A percentile compares a stretch with the other conserved stretches of the same genome.
Evolutionary conservation across 1,140 invertebrate genomes (phyloP).

Genomic region (Chlorops oryzae): DNA sequence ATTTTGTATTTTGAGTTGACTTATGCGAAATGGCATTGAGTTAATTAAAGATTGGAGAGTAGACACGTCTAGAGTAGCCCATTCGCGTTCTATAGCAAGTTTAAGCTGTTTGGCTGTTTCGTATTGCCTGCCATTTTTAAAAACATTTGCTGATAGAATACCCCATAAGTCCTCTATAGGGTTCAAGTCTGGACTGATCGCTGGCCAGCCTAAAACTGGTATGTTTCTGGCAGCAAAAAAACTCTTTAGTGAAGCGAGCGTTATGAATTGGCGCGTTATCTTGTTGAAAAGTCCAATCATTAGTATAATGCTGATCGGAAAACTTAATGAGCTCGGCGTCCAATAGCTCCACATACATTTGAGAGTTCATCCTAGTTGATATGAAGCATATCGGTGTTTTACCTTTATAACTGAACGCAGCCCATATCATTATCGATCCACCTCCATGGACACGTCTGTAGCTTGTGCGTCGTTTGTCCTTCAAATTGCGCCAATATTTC

Average conservation of each 20-base stretch:
- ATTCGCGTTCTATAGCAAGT: constrained; percentile 3
- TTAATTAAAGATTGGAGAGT: not conserved
- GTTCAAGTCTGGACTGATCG: constrained; percentile 16
- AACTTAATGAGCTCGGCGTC: constrained; percentile 4
- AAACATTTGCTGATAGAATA: constrained; percentile 12
- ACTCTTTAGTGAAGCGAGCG: constrained; percentile 1
- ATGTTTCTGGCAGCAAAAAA: constrained; percentile 8
- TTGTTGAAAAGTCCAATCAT: constrained; percentile 6
- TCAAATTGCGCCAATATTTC: constrained; percentile 20
- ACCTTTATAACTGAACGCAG: constrained; percentile 5
- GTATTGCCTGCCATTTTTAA: constrained; percentile 14
- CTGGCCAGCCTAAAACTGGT: constrained; percentile 12
- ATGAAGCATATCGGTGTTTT: constrained; percentile 8
- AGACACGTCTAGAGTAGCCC: constrained; percentile 1
- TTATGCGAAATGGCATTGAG: no score
- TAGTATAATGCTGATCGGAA: not conserved
- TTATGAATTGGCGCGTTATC: constrained; percentile 5
- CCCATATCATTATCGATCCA: constrained; percentile 14
- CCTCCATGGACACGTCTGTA: constrained; percentile 1
- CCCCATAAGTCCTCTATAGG: constrained; percentile 20
- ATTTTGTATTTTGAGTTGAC: no score
- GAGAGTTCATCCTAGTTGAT: not conserved
- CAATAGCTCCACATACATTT: not conserved
- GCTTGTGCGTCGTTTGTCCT: constrained; percentile 4
- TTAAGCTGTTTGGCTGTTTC: constrained; percentile 1